phyloP scores from a whole-genome alignment of 1,140 invertebrate genomes.

The Arctopsyche grandis region DNA sequence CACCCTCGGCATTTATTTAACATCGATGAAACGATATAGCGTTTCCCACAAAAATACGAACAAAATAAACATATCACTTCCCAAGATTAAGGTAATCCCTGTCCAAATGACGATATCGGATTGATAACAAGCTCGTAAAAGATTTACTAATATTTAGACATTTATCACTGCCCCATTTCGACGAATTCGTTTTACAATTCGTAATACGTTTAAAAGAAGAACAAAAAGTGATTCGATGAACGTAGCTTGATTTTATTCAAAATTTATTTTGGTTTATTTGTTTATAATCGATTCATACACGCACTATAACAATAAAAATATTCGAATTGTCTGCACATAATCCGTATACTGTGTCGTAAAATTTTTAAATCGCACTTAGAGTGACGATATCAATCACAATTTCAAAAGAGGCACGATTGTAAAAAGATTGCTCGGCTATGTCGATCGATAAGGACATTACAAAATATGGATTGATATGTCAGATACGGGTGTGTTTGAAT shows the following conservation, averaged over 20 bases:
- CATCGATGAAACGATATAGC: background rate
- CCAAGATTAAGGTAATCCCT: conserved; percentile 49
- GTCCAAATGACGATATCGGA: conserved; percentile 35
- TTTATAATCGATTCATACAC: too few relatives aligned
- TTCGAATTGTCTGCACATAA: background rate
- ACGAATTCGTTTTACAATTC: background rate
- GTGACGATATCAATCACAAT: too few relatives aligned
- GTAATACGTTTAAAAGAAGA: background rate
- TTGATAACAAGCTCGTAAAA: conserved; percentile 32
- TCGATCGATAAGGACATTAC: too few relatives aligned
- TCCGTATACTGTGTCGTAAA: background rate
- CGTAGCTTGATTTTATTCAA: background rate
- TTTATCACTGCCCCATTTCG: background rate
- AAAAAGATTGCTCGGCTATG: too few relatives aligned
- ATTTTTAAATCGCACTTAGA: too few relatives aligned
- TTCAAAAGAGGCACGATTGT: too few relatives aligned
- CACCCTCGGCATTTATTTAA: too few relatives aligned
- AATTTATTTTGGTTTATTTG: background rate
- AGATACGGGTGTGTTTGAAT: too few relatives aligned
- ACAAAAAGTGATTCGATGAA: background rate
- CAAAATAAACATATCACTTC: conserved; percentile 19
- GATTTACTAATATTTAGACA: conserved; percentile 32
- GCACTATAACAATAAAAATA: too few relatives aligned
- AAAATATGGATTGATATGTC: too few relatives aligned
- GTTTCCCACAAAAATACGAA: background rate